Percentiles rank a stretch among this genome's conserved stretches.
Conservation (phyloP, 1,140 invertebrate species). For the Argopecten irradians region DNA sequence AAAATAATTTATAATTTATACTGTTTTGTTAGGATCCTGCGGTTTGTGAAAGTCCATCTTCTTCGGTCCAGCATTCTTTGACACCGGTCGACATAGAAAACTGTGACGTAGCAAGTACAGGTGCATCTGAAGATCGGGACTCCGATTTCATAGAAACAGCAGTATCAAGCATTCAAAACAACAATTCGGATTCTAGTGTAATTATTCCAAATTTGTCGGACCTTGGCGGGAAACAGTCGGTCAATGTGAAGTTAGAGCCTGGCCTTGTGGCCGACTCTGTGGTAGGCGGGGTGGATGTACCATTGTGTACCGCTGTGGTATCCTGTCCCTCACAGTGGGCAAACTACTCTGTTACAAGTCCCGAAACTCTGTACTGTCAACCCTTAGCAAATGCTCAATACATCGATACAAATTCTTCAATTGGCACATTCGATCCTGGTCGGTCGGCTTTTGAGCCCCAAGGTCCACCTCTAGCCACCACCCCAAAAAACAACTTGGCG, state of each 20-base stretch:
- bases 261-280: neutral
- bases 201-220: neutral
- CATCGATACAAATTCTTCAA: neutral
- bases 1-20: too few relatives aligned
- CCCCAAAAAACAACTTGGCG: neutral
- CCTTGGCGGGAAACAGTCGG: neutral
- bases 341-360: neutral
- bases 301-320: neutral
- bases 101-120: neutral
- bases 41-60: neutral
- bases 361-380: neutral
- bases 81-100: slow-evolving; percentile 14
- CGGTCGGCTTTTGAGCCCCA: neutral
- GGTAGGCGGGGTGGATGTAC: neutral
- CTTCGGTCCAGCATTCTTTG: neutral
- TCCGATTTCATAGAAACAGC: neutral
- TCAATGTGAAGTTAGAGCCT: neutral
- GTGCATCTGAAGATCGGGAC: neutral
- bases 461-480: neutral
- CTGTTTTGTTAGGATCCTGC: neutral
- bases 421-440: neutral
- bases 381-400: neutral
- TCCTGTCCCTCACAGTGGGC: neutral
- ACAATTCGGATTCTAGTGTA: neutral
- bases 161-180: neutral